Evolutionary conservation across 2,797 vertebrate species (phyloP).

Genomic region (Gila robusta): DNA sequence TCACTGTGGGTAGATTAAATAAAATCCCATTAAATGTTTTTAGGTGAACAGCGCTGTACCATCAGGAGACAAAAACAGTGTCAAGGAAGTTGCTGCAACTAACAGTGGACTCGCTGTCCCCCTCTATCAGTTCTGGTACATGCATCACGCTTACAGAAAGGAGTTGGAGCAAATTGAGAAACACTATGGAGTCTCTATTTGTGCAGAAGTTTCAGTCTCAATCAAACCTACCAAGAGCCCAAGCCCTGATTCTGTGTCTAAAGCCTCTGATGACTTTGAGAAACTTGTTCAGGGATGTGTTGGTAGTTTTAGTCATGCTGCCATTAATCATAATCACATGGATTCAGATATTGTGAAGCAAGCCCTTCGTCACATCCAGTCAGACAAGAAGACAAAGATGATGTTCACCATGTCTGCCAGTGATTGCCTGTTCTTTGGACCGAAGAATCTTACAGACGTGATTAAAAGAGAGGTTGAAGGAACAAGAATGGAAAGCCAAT

Average conservation of each 20-base stretch:
- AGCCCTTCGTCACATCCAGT: background rate
- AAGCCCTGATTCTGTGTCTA: background rate
- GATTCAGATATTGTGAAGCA: constrained; percentile 25
- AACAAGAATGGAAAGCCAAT: fast-evolving
- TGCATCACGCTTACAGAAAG: constrained; percentile 62
- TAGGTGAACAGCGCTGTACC: background rate
- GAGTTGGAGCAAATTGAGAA: constrained; percentile 62
- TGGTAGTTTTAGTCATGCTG: fast-evolving
- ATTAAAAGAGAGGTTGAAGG: background rate
- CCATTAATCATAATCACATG: constrained; percentile 3
- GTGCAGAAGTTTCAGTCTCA: constrained; percentile 36
- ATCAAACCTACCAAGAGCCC: constrained; percentile 25
- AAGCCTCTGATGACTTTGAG: constrained; percentile 53
- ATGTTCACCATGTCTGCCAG: constrained; percentile 51
- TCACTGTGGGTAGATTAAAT: background rate
- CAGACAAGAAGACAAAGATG: constrained; percentile 40
- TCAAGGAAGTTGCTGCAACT: background rate
- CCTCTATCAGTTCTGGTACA: constrained; percentile 60
- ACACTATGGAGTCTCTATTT: constrained; percentile 60
- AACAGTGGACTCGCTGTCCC: constrained; percentile 29
- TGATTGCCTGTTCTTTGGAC: constrained; percentile 36
- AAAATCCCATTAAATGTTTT: background rate
- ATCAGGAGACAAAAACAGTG: background rate
- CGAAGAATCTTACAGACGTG: fast-evolving
- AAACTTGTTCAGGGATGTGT: constrained; percentile 35